Base-by-base conservation (phyloP, 2,797 vertebrate genomes). In the Microctenopoma lineatum region DNA sequence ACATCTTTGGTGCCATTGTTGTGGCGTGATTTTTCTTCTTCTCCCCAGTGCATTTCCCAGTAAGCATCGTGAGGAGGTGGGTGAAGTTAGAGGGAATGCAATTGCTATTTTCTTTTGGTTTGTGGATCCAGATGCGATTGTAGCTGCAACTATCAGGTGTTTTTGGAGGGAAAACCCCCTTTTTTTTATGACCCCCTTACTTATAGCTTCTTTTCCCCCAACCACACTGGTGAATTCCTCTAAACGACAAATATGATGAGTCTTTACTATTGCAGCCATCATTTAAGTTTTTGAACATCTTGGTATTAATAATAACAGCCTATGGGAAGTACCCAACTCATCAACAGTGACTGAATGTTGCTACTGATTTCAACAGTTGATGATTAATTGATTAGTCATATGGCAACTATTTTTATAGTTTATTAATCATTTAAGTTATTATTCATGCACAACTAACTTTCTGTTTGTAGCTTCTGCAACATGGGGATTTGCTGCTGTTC, bases 1-100 rank as follows among this genome's bases (percentile, higher is more conserved):
- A 80, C 77, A 59, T 81, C 54, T 61, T 62, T 54, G 52, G 69
- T 64, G 63, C 54, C 39, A 45, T 55, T 59, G 70, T 55, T 36
- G 61, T 64, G 45, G 36, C 32, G 52, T 16, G 45, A 57, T 52
- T 25, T 7, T 32, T 32, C 29, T 32, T 32, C 29, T 32, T 32
- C 5, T 32, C 5, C 29, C 26, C 45, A 7, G 39, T 53, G 54
- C 16, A 12, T 73, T 75, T 84, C 66, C 63, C 75, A 79, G 47
- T 65, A 70, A 47, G 7, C n/a, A 5, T 29, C 4, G 26, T 38
- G 46, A 29, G 7, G 27, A 38, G 39, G 32, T 60, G 7, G 32
- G 48, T 78, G 63, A 48, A 44, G 16, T 8, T 27, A 7, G 42
- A 25, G 47, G 8, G 29, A 48, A 14, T 11, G 21, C 10, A 32